These are phyloP conservation scores for Bombus difficillimus DNA, from an alignment of 1,140 invertebrate genomes.

Conservation along the genomic window DNA sequence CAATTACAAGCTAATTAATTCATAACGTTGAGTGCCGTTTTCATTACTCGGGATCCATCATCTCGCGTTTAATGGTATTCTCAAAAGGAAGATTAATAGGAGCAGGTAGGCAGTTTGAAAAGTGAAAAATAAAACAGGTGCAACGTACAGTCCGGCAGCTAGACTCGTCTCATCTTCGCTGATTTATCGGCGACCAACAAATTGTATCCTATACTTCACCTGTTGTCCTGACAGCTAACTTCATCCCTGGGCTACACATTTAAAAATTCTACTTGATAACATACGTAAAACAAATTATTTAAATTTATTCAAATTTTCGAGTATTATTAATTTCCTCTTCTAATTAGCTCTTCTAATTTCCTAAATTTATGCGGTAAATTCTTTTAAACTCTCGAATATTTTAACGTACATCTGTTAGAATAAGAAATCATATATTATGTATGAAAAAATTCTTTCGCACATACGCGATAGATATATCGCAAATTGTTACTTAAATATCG, in stretches of 20 bases:
- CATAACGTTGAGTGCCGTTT: background rate
- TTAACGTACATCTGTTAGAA: background rate
- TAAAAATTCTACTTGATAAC: background rate
- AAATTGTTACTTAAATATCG: background rate
- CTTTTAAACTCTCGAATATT: no score
- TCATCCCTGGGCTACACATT: background rate
- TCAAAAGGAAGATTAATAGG: conserved; percentile 18
- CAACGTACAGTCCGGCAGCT: conserved; percentile 33
- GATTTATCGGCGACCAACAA: conserved; percentile 53
- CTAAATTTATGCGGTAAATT: no score
- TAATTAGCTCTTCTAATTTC: no score
- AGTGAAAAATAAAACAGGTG: conserved; percentile 53
- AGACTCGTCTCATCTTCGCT: conserved; percentile 52
- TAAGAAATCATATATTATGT: background rate
- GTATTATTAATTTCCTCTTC: no score
- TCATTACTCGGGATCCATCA: conserved; percentile 11
- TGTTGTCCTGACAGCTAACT: conserved; percentile 26
- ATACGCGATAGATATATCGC: background rate
- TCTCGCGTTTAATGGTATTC: background rate
- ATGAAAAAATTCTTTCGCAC: background rate
- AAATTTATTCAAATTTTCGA: no score
- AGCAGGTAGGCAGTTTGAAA: conserved; percentile 40
- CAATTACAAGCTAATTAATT: background rate
- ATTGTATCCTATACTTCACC: conserved; percentile 49
- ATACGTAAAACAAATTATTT: background rate